Conservation (phyloP, 2,888 invertebrate species). For the Spodoptera picta region DNA sequence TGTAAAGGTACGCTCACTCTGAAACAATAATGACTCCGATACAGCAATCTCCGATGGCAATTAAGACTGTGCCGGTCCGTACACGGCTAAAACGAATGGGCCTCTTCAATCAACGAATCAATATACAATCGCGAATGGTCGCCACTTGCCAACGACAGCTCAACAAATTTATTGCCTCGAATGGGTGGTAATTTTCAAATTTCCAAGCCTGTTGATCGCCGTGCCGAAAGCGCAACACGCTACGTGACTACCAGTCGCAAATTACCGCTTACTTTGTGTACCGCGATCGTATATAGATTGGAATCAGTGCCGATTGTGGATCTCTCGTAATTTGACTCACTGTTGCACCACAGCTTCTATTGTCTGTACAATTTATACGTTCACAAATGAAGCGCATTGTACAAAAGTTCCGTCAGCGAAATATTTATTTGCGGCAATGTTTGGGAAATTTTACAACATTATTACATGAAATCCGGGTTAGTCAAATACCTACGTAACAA, state of each 20-base stretch:
- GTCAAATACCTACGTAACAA: conserved; percentile 41
- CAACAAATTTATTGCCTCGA: conserved; percentile 85
- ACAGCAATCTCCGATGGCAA: conserved; percentile 85
- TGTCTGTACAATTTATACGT: conserved; percentile 48
- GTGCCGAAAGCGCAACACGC: conserved; percentile 61
- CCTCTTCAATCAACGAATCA: conserved; percentile 89
- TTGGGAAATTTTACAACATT: conserved; percentile 20
- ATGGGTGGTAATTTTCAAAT: conserved; percentile 85
- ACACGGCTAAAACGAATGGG: conserved; percentile 84
- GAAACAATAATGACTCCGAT: conserved; percentile 73
- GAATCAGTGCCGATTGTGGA: conserved; percentile 56
- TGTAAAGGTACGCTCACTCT: conserved; percentile 57
- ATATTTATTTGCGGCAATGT: conserved; percentile 38
- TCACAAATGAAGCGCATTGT: conserved; percentile 49
- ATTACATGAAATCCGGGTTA: conserved; percentile 28
- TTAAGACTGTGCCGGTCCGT: conserved; percentile 82
- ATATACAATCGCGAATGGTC: conserved; percentile 86
- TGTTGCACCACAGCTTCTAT: conserved; percentile 44
- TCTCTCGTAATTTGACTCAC: conserved; percentile 51
- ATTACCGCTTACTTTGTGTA: conserved; percentile 66
- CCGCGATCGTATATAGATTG: conserved; percentile 56
- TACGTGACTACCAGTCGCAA: conserved; percentile 59
- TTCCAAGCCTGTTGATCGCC: conserved; percentile 83
- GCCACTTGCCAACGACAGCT: conserved; percentile 87
- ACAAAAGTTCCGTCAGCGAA: conserved; percentile 39